Base-by-base conservation (phyloP, 2,113 vertebrate species). In the Strix aluco region DNA sequence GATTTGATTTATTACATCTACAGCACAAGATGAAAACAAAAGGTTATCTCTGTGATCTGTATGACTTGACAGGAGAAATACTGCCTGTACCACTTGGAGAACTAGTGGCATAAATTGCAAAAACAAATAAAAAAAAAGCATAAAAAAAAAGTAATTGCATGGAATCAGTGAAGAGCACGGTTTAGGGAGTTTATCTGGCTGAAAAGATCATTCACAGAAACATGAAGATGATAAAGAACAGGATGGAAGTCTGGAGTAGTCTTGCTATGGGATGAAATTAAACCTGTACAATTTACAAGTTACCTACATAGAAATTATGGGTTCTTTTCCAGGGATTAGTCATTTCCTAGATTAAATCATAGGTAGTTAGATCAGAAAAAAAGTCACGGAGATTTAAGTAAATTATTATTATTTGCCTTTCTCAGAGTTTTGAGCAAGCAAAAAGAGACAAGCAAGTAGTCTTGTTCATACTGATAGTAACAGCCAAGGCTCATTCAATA, bases 1-100 rank as follows among this genome's bases (percentile, higher is more conserved):
- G 84, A 88, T 91, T 91, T 94, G 92, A 95, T 97, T 97, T 96
- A 97, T 97, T 97, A 94, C 92, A 97, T 96, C 91, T 97, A 91
- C 42, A 96, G 95, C 95, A 94, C 84, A 66, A 95, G 94, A 94
- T 94, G 94, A 96, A 97, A 97, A 96, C 97, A 96, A 94, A 95
- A 90, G 92, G 94, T 97, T 94, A 94, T 92, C 94, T 88, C 54
- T 72, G 61, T 73, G 83, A 91, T 96, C 92, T 72, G 79, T 88
- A 80, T 80, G 49, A 88, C 91, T 80, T 97, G 92, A 88, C 1
- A 77, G 47, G 46, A 58, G 42, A 90, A 81, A 69, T 14, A 90
- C 91, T 67, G 89, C 19, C 30, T 58, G 54, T 73, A 49, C 44
- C 78, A 70, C 42, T 94, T 55, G 46, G 58, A 95, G 49, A 70